Evolutionary conservation across 2,113 vertebrate genomes (phyloP), one percentile per base, ranked within the genome.

Genomic region (Oreochromis aureus): DNA sequence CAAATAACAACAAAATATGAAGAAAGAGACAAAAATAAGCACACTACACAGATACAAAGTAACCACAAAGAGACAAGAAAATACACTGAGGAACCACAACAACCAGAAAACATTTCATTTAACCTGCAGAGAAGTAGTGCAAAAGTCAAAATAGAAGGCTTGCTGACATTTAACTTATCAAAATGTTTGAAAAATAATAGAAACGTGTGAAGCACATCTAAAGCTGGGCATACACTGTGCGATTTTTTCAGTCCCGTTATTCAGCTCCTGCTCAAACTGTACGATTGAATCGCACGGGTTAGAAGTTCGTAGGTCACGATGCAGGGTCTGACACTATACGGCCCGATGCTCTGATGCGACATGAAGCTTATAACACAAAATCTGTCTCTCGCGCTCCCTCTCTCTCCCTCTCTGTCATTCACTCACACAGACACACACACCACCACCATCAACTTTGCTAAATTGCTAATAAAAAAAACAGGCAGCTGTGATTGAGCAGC

Each of bases 81-180:
- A 63, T 63, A 63, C 59, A 63, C 0, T 34, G 30, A 63, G 59
- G 16, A 34, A 63, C 59, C 59, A 63, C 0, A 6, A 0, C 59
- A 63, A 63, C 59, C 30, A 63, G 30, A 63, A 63, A 34, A 63
- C 9, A 34, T 34, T 63, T 63, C 59, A 63, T 63, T 1, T 34
- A 63, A 63, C 1, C 59, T 63, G 59, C 30, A 63, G 9, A 34
- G 34, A 63, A 63, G 30, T 34, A 63, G 0, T 4, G 59, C 59
- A 63, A 63, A 63, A 34, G 16, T 63, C 9, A 63, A 63, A 63
- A 63, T 34, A 63, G 30, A 63, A 34, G 30, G 59, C 30, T 19
- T 63, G 59, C 59, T 63, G 59, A 18, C 2, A 16, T 59, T 59
- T 63, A 63, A 19, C 30, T 63, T 19, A 61, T 10, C 58, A 61